phyloP scores from a whole-genome alignment of 2,113 vertebrate genomes.

The Spea multiplicata region DNA sequence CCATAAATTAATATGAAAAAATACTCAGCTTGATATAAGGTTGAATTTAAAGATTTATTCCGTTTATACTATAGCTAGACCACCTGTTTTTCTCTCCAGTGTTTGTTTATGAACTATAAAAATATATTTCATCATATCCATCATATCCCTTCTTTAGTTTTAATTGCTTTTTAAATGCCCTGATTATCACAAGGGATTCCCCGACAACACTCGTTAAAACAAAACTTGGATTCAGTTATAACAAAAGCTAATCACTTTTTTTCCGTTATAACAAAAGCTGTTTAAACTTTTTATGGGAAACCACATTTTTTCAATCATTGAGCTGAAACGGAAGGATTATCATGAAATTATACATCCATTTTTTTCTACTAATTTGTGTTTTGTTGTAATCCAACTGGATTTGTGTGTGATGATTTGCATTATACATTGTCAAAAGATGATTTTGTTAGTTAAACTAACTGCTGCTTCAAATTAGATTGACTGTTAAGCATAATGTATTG shows the following conservation, averaged over 20 bases:
- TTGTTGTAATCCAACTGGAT: conserved; percentile 3
- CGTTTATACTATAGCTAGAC: neutral
- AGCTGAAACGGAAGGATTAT: neutral
- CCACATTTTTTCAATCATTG: neutral
- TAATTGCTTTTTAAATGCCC: conserved; percentile 12
- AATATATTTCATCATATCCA: conserved; percentile 5
- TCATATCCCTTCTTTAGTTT: neutral
- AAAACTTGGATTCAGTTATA: conserved; percentile 5
- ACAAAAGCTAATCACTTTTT: conserved; percentile 14
- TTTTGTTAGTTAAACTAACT: conserved; percentile 5
- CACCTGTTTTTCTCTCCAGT: conserved; percentile 5
- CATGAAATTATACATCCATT: neutral
- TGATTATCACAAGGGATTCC: conserved; percentile 8
- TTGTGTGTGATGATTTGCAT: neutral
- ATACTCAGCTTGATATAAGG: no score
- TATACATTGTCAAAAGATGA: neutral
- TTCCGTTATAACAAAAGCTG: neutral
- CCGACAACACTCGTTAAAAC: conserved; percentile 11
- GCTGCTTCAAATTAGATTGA: conserved; percentile 14
- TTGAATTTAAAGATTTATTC: neutral
- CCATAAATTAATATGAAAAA: no score
- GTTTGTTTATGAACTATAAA: neutral
- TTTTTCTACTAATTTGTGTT: conserved; percentile 7
- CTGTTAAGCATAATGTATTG: neutral
- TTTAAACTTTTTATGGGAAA: neutral